Percentiles rank a stretch among this genome's conserved stretches.
phyloP scores from a whole-genome alignment of 2,888 invertebrate genomes.

The Merodon equestris region DNA sequence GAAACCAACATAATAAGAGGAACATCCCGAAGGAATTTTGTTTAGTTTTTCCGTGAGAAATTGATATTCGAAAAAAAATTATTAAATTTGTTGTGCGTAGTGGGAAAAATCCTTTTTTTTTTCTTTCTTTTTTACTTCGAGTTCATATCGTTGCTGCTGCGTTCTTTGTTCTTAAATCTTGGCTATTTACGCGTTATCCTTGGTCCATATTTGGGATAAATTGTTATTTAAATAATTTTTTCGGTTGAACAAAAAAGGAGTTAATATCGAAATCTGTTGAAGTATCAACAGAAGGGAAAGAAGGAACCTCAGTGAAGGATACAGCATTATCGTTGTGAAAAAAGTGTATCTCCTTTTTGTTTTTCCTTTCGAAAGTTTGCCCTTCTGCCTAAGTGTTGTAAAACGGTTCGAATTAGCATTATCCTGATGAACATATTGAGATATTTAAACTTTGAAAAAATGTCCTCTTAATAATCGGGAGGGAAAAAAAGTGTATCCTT shows the following conservation, averaged over 20 bases:
- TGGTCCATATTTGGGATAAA: slow-evolving; percentile 4
- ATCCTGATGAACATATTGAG: slow-evolving; percentile 35
- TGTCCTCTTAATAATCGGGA: slow-evolving; percentile 2
- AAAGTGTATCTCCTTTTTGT: slow-evolving; percentile 61
- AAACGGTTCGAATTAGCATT: background rate
- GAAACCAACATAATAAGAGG: slow-evolving; percentile 20
- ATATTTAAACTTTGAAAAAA: slow-evolving; percentile 9
- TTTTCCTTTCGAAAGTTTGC: slow-evolving; percentile 12
- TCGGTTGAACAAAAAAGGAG: too few species aligned
- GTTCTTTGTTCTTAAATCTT: slow-evolving; percentile 33
- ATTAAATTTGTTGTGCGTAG: slow-evolving; percentile 28
- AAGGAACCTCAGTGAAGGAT: slow-evolving; percentile 26
- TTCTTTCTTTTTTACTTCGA: background rate
- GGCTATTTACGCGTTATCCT: slow-evolving; percentile 43
- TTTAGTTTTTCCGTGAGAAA: background rate
- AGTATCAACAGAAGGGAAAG: background rate
- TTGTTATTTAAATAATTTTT: background rate
- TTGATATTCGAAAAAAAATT: slow-evolving; percentile 12
- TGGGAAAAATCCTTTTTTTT: slow-evolving; percentile 22
- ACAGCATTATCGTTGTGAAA: slow-evolving; percentile 43
- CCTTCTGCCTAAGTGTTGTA: slow-evolving; percentile 3
- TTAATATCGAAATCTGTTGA: slow-evolving; percentile 8
- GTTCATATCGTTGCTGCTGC: background rate
- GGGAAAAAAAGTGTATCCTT: slow-evolving; percentile 6
- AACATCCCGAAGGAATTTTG: slow-evolving; percentile 11